Base-by-base conservation (phyloP, 1,140 invertebrate species). In the Microplitis mediator region DNA sequence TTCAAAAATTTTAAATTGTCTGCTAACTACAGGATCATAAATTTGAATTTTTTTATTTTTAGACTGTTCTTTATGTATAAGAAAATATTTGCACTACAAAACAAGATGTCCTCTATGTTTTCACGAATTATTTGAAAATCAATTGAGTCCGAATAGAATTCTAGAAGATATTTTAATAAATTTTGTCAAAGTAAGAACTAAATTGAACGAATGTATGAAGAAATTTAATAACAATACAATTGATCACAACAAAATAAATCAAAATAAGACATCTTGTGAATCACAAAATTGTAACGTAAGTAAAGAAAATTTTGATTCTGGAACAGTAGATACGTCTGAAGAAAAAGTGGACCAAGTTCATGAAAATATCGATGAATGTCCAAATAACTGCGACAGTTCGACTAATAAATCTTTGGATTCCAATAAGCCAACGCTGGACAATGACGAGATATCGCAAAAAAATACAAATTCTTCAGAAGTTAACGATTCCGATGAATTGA, bases 31-130 rank as follows among this genome's bases (percentile, higher is more conserved):
- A 9, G 4, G 5, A 4, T 36, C 13, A n/a, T 58, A 58, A 39
- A 39, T 60, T 63, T n/a, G n/a, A n/a, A n/a, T n/a, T n/a, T n/a
- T n/a, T n/a, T 8, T 56, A 8, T 50, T 64, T 63, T 39, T 77
- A 91, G 90, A 88, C 83, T 91, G 90, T 78, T 90, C 89, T 0
- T 58, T 90, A 5, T 91, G 90, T 67, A 90, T 91, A 45, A 81
- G 89, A 72, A 88, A 87, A 60, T 89, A 87, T 75, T 81, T 91
- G 58, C 84, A 86, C 68, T 89, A 88, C 56, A 89, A 89, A 79
- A 85, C 84, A 0, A 84, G 89, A 67, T 91, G 90, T 76, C 90
- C 90, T 9, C 76, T 77, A 13, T 91, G 90, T 79, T 89, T 86
- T 71, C 79, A 85, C 71, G 84, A 88, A 77, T 84, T 85, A 50